Percentiles rank a stretch among this genome's conserved stretches.
phyloP scores from a whole-genome alignment of 2,113 vertebrate genomes.

The Clupea harengus region DNA sequence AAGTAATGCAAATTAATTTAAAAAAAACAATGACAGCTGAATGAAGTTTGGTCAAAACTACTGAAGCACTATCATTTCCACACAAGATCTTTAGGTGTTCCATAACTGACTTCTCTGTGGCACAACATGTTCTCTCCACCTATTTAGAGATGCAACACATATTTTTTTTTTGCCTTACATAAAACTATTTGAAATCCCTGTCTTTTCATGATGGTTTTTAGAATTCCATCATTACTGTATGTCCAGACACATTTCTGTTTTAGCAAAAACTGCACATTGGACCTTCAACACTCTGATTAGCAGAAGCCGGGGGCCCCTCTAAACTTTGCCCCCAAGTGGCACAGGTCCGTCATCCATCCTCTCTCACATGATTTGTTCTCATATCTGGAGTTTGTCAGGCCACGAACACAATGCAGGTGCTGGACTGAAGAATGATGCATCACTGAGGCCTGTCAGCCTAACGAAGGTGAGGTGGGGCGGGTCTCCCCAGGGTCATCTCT shows the following conservation, averaged over 20 bases:
- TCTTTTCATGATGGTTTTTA: background rate
- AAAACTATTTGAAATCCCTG: background rate
- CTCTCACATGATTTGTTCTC: constrained; percentile 6
- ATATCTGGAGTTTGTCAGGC: constrained; percentile 12
- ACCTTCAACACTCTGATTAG: background rate
- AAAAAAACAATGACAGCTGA: background rate
- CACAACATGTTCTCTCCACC: too few species aligned
- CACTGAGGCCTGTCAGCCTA: background rate
- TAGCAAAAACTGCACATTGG: background rate
- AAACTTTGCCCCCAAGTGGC: background rate
- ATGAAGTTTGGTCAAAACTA: background rate
- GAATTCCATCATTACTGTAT: background rate
- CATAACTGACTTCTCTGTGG: too few species aligned
- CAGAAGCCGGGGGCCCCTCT: background rate
- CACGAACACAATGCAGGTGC: background rate
- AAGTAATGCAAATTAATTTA: background rate
- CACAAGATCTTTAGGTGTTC: too few species aligned
- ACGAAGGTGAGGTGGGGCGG: background rate
- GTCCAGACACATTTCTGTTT: background rate
- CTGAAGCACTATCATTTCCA: too few species aligned
- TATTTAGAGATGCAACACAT: too few species aligned
- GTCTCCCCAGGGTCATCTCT: background rate
- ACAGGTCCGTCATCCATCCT: background rate
- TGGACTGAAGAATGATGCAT: background rate
- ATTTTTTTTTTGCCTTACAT: background rate